Base-by-base conservation (phyloP, 2,888 invertebrate genomes). In the Incurvaria masculella region DNA sequence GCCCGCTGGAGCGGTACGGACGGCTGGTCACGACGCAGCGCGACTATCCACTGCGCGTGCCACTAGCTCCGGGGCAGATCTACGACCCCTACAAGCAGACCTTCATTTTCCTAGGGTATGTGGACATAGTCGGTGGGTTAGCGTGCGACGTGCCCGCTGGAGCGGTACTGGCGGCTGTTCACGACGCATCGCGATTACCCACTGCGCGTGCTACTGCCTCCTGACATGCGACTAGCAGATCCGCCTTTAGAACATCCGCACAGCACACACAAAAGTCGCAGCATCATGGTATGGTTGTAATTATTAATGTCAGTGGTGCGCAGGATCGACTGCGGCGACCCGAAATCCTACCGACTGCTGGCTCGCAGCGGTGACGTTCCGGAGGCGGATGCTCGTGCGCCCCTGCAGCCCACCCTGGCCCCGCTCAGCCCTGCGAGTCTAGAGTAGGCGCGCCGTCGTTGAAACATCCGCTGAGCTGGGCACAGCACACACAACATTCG, bases 61-160 rank as follows among this genome's bases (percentile, higher is more conserved):
- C 66, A 21, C 60, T 69, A 44, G 62, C 64, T 44, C 66, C 64
- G 6, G 72, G 66, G 21, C 72, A 74, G 56, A 58, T 72, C 52
- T 76, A 76, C 60, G 68, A 78, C 53, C 76, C 76, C 23, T 75
- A 72, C 61, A 74, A 75, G 52, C 78, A 78, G 58, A 75, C 76
- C 16, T 56, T 74, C 55, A 61, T 78, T 38, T 78, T 75, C 52
- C 59, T 76, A 52, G 75, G 76, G 78, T 73, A 59, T 49, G 63
- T 42, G n/a, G n/a, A n/a, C n/a, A n/a, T n/a, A n/a, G n/a, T n/a
- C n/a, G 56, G 60, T 75, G 19, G 78, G 78, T 1, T 64, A 67
- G 5, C 69, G 78, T 17, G 72, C 70, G 6, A 55, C 51, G 6
- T 76, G 69, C 47, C 63, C 71, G 2, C 55, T 78, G 42, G 76